Evolutionary conservation across 2,113 vertebrate species (phyloP).

Genomic region (Etheostoma cragini): DNA sequence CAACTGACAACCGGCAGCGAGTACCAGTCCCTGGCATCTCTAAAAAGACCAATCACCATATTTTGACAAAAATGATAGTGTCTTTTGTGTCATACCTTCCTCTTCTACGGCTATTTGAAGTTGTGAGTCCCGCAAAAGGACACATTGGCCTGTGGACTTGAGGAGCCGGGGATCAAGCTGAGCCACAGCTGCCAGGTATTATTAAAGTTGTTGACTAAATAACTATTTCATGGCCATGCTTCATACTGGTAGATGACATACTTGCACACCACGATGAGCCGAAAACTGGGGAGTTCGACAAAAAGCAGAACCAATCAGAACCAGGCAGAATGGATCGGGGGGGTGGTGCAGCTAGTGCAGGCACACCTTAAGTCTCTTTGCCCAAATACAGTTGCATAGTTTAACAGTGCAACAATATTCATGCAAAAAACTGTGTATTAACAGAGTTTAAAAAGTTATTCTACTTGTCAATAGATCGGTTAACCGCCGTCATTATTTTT

Average conservation of each 20-base stretch:
- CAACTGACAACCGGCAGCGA: not conserved
- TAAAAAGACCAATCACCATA: slow-evolving; percentile 1
- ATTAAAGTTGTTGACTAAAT: slow-evolving; percentile 3
- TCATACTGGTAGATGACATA: not conserved
- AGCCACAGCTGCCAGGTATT: not conserved
- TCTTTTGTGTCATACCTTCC: not conserved
- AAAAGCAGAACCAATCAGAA: not conserved
- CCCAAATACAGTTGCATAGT: not conserved
- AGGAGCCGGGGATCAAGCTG: not conserved
- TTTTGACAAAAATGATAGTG: not conserved
- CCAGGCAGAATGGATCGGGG: not conserved
- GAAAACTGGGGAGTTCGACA: not conserved
- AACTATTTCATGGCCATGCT: not conserved
- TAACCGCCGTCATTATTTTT: not conserved
- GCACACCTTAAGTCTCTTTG: not conserved
- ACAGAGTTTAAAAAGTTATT: too few relatives aligned
- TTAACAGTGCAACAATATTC: not conserved
- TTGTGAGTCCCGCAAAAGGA: slow-evolving; percentile 13
- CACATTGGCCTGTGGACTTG: not conserved
- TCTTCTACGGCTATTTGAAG: not conserved
- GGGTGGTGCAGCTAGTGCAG: not conserved
- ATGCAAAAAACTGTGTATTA: too few relatives aligned
- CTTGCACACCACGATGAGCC: not conserved
- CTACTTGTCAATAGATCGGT: too few relatives aligned
- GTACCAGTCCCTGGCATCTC: not conserved